These are phyloP conservation scores for Oncopodura yosiiana DNA, from an alignment of 1,140 invertebrate genomes.

Conservation along the genomic window DNA sequence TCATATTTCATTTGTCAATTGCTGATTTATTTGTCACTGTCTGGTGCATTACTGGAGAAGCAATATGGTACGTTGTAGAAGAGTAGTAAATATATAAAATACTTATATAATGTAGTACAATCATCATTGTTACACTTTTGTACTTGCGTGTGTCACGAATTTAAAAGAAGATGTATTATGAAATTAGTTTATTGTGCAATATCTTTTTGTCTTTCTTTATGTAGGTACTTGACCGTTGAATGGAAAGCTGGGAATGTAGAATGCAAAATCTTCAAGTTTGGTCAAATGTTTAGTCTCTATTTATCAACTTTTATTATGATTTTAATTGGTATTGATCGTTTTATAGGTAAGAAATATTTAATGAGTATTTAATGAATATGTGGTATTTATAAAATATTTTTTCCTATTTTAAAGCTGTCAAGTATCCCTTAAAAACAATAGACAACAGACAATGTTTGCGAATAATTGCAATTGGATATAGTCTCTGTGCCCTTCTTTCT, in stretches of 20 bases:
- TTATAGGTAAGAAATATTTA: slow-evolving; percentile 42
- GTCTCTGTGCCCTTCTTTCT: slow-evolving; percentile 59
- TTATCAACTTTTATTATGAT: slow-evolving; percentile 74
- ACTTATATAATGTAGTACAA: background rate
- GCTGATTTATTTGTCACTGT: slow-evolving; percentile 62
- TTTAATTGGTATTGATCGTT: slow-evolving; percentile 68
- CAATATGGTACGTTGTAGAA: slow-evolving; percentile 57
- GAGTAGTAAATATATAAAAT: background rate
- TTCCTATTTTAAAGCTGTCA: slow-evolving; percentile 53
- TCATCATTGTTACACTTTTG: background rate
- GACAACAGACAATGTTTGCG: slow-evolving; percentile 49
- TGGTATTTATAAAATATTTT: background rate
- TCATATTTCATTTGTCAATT: slow-evolving; percentile 60
- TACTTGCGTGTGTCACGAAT: too few species aligned
- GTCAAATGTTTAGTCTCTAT: slow-evolving; percentile 71
- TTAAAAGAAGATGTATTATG: background rate
- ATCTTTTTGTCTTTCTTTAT: background rate
- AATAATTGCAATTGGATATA: slow-evolving; percentile 55
- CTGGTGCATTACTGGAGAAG: slow-evolving; percentile 68
- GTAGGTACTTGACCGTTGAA: slow-evolving; percentile 55
- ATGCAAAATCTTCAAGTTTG: slow-evolving; percentile 71
- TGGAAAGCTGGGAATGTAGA: slow-evolving; percentile 65
- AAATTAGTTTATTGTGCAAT: background rate
- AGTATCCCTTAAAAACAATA: slow-evolving; percentile 66
- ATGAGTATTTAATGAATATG: too few species aligned